Evolutionary conservation across 1,140 invertebrate species (phyloP), one percentile per base, ranked within the genome.

Genomic region (Harpegnathos saltator): DNA sequence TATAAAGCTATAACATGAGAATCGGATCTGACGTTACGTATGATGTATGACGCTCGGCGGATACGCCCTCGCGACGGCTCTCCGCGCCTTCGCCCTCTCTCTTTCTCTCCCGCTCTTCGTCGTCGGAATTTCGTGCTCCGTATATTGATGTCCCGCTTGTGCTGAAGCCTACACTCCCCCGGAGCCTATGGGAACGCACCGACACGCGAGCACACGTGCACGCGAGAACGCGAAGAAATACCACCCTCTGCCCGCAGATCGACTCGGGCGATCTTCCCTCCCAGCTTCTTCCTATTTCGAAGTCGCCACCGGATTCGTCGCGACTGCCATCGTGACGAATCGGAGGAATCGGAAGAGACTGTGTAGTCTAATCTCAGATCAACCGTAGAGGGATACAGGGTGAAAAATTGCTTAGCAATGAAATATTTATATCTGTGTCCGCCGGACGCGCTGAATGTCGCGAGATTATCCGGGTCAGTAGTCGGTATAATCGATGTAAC

Each of bases 21-120:
- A 93, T 93, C 92, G 91, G 91, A 94, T 93, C 91, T 87, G 90
- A 91, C 88, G 94, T 94, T 93, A 93, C 90, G 89, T 90, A 92
- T 94, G 94, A 94, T 94, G 92, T 93, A 94, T 94, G 92, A 86
- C 91, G 86, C 88, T 91, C 87, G 89, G 89, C 89, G 89, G 90
- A 93, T 92, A 92, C 91, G 89, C 91, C 89, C 92, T 89, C 66
- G 12, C 22, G 59, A 24, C 68, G 58, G 89, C 89, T 89, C 83
- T 84, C 88, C 88, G 91, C 81, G 54, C 29, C 22, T 33, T n/a
- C n/a, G n/a, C n/a, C n/a, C 38, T 50, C 65, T 80, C 62, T 69
- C 75, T 61, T 61, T 72, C 38, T 54, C 61, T 44, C 15, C 26
- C 52, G 22, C 24, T 38, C 44, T 77, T 71, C 54, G 48, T 56